These are phyloP conservation scores for Pseudochaenichthys georgianus DNA, from an alignment of 2,797 vertebrate species.

Conservation along the genomic window DNA sequence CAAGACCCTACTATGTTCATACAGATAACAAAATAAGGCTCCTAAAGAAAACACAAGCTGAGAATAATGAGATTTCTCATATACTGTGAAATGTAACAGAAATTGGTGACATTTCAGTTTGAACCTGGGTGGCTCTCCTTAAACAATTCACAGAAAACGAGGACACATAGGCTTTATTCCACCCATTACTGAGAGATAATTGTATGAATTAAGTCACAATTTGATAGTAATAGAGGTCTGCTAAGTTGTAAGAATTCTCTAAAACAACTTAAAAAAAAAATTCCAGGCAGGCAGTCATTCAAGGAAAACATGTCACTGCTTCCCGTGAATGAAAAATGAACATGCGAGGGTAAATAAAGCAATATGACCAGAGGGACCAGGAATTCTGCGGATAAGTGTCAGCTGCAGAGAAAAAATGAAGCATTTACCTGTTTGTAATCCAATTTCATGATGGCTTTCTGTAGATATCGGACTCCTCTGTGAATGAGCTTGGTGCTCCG, in stretches of 20 bases:
- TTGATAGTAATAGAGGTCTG: constrained; percentile 68
- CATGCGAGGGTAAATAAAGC: constrained; percentile 87
- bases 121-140: constrained; percentile 83
- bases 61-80: constrained; percentile 88
- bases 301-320: constrained; percentile 85
- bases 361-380: constrained; percentile 90
- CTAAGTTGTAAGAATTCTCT: constrained; percentile 75
- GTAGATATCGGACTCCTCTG: constrained; percentile 96
- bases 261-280: constrained; percentile 77
- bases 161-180: constrained; percentile 69
- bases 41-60: constrained; percentile 84
- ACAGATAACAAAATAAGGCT: constrained; percentile 87
- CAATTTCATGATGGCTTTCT: constrained; percentile 98
- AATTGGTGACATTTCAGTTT: constrained; percentile 89
- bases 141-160: constrained; percentile 82
- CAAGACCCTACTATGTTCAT: constrained; percentile 84
- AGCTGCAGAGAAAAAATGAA: constrained; percentile 90
- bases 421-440: constrained; percentile 99
- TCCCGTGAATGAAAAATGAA: constrained; percentile 88
- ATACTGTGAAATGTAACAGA: constrained; percentile 84
- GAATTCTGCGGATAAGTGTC: constrained; percentile 90
- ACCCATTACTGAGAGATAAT: constrained; percentile 82
- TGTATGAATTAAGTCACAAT: constrained; percentile 77
- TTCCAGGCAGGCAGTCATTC: constrained; percentile 81
- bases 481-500: constrained; percentile 96